phyloP scores from a whole-genome alignment of 2,888 invertebrate genomes.

The Lycaena phlaeas region DNA sequence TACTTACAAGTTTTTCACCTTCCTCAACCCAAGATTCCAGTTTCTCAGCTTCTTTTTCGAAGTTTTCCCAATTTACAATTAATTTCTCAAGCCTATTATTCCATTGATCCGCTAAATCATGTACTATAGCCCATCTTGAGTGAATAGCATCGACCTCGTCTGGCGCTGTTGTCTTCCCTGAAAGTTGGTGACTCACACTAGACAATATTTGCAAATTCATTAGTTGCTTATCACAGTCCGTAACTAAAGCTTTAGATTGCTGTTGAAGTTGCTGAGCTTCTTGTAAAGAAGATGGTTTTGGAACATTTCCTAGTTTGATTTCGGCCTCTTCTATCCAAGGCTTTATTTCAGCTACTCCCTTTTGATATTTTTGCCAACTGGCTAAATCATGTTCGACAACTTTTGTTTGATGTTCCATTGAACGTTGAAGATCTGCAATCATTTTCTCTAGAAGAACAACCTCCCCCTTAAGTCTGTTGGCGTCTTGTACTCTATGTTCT shows the following conservation, averaged over 20 bases:
- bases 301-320: slow-evolving; percentile 79
- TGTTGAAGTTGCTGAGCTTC: slow-evolving; percentile 87
- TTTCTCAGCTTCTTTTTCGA: slow-evolving; percentile 83
- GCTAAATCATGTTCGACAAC: slow-evolving; percentile 84
- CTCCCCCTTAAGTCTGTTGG: slow-evolving; percentile 82
- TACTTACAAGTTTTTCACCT: slow-evolving; percentile 75
- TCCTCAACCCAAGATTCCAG: slow-evolving; percentile 84
- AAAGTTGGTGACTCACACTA: slow-evolving; percentile 81
- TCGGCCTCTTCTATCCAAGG: slow-evolving; percentile 94
- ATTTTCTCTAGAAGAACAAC: slow-evolving; percentile 82
- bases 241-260: slow-evolving; percentile 80
- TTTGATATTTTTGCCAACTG: slow-evolving; percentile 89
- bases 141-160: slow-evolving; percentile 89
- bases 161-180: slow-evolving; percentile 82
- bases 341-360: slow-evolving; percentile 83
- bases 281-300: slow-evolving; percentile 83
- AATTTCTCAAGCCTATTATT: slow-evolving; percentile 84
- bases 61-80: slow-evolving; percentile 85
- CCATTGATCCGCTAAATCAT: slow-evolving; percentile 84
- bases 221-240: slow-evolving; percentile 84
- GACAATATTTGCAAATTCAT: slow-evolving; percentile 82
- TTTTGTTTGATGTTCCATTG: slow-evolving; percentile 82
- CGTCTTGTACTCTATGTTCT: slow-evolving; percentile 79
- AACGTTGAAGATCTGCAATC: slow-evolving; percentile 82
- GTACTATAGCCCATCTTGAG: slow-evolving; percentile 88